Evolutionary conservation across 2,888 invertebrate species (phyloP).

Genomic region (Polydesmus complanatus): DNA sequence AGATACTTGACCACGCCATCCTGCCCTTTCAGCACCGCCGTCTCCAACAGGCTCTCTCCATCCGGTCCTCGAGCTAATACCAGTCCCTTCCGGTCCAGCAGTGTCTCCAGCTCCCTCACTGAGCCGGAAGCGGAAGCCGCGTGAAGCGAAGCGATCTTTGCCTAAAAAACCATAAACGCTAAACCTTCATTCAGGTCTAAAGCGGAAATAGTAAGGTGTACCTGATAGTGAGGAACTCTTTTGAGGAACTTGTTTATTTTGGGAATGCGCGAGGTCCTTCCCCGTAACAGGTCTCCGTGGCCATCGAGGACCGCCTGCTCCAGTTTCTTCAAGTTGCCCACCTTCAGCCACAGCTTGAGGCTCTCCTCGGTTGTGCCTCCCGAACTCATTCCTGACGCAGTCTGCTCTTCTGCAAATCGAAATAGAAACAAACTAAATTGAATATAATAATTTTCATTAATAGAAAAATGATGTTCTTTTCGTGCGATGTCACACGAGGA

Average conservation of each 20-base stretch:
- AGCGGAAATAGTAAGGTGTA: conserved; percentile 14
- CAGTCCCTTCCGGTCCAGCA: conserved; percentile 66
- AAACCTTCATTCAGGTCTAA: not conserved
- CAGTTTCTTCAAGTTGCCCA: conserved; percentile 33
- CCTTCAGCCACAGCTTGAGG: conserved; percentile 33
- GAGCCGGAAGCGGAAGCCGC: conserved; percentile 70
- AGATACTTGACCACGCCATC: conserved; percentile 31
- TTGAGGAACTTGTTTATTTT: conserved; percentile 32
- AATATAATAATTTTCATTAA: not conserved
- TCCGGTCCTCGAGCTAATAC: conserved; percentile 24
- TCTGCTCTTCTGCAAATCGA: not conserved
- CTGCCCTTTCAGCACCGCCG: conserved; percentile 32
- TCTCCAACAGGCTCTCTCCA: conserved; percentile 32
- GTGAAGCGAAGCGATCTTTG: conserved; percentile 79
- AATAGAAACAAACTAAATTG: not conserved
- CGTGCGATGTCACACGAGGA: not conserved
- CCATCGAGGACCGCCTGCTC: conserved; percentile 34
- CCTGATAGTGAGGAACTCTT: conserved; percentile 34
- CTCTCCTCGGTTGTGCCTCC: conserved; percentile 27
- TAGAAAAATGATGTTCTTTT: not conserved
- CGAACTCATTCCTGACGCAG: not conserved
- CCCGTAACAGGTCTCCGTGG: conserved; percentile 33
- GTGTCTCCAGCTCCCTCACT: conserved; percentile 66
- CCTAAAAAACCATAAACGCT: conserved; percentile 37
- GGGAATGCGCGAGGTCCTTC: conserved; percentile 28